phyloP scores from a whole-genome alignment of 2,113 vertebrate species.

The Tragelaphus strepsiceros region DNA sequence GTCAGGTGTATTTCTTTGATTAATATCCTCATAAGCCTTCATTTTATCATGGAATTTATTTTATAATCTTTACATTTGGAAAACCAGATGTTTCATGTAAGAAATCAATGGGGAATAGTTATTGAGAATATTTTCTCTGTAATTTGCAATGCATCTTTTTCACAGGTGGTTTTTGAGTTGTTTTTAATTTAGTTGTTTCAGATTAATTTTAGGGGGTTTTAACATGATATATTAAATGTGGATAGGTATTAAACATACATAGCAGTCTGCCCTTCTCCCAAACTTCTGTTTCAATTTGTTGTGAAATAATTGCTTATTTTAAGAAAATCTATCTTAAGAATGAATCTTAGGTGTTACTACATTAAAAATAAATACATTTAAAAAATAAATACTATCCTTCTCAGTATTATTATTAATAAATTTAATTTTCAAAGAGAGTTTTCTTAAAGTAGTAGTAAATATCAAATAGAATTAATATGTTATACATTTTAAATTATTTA shows the following conservation, averaged over 20 bases:
- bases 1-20: not conserved
- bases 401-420: not conserved
- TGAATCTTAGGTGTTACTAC: not conserved
- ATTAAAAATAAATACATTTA: slow-evolving; percentile 33
- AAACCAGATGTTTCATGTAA: not conserved
- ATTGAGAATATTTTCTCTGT: not conserved
- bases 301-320: not conserved
- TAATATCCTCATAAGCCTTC: not conserved
- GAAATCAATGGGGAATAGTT: not conserved
- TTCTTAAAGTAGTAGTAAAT: not conserved
- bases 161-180: not conserved
- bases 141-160: not conserved
- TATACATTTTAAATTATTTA: slow-evolving; percentile 7
- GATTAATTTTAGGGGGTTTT: not conserved
- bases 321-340: not conserved
- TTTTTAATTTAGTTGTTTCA: slow-evolving; percentile 22
- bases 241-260: not conserved
- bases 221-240: not conserved
- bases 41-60: not conserved
- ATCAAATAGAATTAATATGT: not conserved
- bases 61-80: not conserved
- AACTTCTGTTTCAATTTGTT: slow-evolving; percentile 5
- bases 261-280: not conserved
- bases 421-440: slow-evolving; percentile 37
- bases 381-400: not conserved